Evolutionary conservation across 1,140 invertebrate genomes (phyloP).

Genomic region (Drosophila saltans): DNA sequence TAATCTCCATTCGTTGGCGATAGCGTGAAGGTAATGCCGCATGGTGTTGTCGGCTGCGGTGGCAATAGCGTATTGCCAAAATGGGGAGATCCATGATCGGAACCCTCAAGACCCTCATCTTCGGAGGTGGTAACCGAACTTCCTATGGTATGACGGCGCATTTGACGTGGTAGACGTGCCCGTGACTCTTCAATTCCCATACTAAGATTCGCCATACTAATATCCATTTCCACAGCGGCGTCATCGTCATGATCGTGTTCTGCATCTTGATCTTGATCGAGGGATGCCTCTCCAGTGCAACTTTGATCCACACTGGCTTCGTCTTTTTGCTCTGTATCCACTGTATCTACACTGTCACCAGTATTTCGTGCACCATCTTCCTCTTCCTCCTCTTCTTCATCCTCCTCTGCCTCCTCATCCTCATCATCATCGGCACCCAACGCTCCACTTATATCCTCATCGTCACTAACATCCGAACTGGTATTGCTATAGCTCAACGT

Average conservation of each 20-base stretch:
- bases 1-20: conserved; percentile 84
- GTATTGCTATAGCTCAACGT: conserved; percentile 82
- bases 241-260: conserved; percentile 59
- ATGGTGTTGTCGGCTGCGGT: conserved; percentile 78
- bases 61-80: conserved; percentile 73
- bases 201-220: conserved; percentile 63
- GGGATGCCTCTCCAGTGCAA: background rate
- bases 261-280: conserved; percentile 19
- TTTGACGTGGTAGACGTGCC: conserved; percentile 64
- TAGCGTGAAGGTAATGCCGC: conserved; percentile 88
- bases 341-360: background rate
- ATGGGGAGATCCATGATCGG: conserved; percentile 72
- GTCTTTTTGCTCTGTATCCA: background rate
- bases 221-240: conserved; percentile 73
- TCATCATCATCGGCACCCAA: conserved; percentile 81
- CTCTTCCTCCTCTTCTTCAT: conserved; percentile 58
- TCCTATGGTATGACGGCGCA: conserved; percentile 76
- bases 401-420: conserved; percentile 84
- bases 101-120: conserved; percentile 72
- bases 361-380: conserved; percentile 49
- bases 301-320: background rate
- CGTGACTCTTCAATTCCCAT: conserved; percentile 74
- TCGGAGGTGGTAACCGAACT: conserved; percentile 74
- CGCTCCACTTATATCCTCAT: conserved; percentile 50
- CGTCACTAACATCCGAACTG: conserved; percentile 84